These are phyloP conservation scores for Philhelius pedissequus DNA, from an alignment of 2,888 invertebrate species.

Conservation along the genomic window DNA sequence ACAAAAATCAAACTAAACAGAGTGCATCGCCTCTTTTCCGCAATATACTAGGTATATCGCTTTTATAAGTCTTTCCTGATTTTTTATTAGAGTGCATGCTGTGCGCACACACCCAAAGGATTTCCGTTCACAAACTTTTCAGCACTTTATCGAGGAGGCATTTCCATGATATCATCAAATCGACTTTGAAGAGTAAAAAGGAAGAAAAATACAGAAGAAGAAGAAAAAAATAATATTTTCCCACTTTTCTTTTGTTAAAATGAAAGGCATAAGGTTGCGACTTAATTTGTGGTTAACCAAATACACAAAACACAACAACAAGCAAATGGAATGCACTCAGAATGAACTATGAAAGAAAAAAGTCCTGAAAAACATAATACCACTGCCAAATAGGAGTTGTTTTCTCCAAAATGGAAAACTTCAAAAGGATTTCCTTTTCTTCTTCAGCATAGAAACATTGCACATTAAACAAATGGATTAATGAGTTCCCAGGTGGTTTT, in stretches of 20 bases:
- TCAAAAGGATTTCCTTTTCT: conserved; percentile 44
- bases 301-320: neutral
- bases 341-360: neutral
- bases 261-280: conserved; percentile 29
- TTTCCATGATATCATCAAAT: conserved; percentile 23
- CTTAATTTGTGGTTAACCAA: conserved; percentile 61
- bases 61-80: conserved; percentile 39
- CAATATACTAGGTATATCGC: neutral
- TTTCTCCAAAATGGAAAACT: conserved; percentile 43
- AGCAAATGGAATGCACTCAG: neutral
- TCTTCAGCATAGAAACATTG: neutral
- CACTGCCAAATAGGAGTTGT: conserved; percentile 8
- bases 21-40: conserved; percentile 38
- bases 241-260: conserved; percentile 27
- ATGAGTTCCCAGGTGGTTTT: conserved; percentile 47
- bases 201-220: neutral
- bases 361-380: neutral
- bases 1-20: conserved; percentile 17
- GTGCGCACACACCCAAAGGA: conserved; percentile 37
- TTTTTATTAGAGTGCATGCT: conserved; percentile 20
- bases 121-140: conserved; percentile 46
- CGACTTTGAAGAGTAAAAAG: neutral
- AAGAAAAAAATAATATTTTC: conserved; percentile 10
- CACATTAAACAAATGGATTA: conserved; percentile 55
- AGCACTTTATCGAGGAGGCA: conserved; percentile 26